Conservation (phyloP, 2,113 vertebrate species). For the Pterocles orientalis region DNA sequence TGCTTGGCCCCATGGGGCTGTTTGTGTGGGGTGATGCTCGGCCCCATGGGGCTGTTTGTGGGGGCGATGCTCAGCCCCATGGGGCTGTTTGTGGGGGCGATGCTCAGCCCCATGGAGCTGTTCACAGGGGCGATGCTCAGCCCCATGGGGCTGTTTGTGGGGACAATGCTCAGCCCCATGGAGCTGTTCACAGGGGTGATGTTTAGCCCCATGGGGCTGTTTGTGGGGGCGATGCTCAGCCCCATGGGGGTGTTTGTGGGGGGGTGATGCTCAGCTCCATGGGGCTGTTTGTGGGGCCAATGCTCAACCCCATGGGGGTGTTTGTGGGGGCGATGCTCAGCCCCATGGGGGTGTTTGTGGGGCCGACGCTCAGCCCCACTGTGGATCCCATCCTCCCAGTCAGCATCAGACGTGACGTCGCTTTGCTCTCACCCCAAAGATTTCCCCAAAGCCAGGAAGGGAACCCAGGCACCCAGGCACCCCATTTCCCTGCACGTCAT, state of each 20-base stretch:
- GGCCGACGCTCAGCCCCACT: neutral
- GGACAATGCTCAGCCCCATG: accelerated
- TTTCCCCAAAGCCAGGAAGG: neutral
- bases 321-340: accelerated
- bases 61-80: neutral
- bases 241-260: accelerated
- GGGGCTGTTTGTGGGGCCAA: accelerated
- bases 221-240: neutral
- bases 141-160: accelerated
- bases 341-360: neutral
- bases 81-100: neutral
- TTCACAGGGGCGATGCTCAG: too few relatives aligned
- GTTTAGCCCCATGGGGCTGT: neutral
- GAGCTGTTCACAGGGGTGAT: too few relatives aligned
- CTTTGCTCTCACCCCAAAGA: neutral
- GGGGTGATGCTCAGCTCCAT: accelerated
- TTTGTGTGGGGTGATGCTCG: too few relatives aligned
- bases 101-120: neutral
- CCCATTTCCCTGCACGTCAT: accelerated
- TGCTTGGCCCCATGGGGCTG: neutral
- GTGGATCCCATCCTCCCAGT: accelerated
- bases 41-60: neutral
- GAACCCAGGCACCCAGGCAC: accelerated
- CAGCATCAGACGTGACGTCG: accelerated
- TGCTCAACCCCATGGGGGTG: accelerated